Evolutionary conservation across 92 coral and sea anemone genomes (phyloP), one percentile per base, ranked within the genome.

Genomic region (Nematostella vectensis): DNA sequence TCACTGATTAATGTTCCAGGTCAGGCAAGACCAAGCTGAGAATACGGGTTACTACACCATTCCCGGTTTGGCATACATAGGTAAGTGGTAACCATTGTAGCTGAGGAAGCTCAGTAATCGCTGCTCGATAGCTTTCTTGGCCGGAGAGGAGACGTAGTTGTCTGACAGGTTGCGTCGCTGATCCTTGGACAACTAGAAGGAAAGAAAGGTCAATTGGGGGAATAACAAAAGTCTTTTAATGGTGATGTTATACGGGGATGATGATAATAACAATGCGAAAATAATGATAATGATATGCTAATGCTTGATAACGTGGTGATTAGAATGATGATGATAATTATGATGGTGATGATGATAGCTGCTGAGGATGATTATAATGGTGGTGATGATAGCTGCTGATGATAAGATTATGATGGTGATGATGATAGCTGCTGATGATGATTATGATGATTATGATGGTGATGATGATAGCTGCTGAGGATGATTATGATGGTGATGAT

Each of bases 51-150:
- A 33, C 76, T 76, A 84, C 55, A 84, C 88, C 88, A 88, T 80
- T 25, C 95, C 98, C 9, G 95, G 98, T 57, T 74, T 91, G 42
- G 95, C 93, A 69, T 87, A 87, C 98, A 91, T 91, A 27, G 98
- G 81, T 45, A 91, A 49, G 71, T 91, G 98, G 56, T 88, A 72
- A 0, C 89, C 65, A 45, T 91, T 91, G 85, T 91, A 91, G 59
- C 60, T 75, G 13, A 91, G 79, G 66, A 87, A 91, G 77, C 95
- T 88, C 48, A 91, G 58, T 59, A 87, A 51, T n/a, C 96, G 79
- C 55, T 78, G 86, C 33, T 91, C 98, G 43, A 91, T 82, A 48
- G 78, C 72, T 36, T 78, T 91, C 69, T 61, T 82, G 40, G 89
- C 98, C 0, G 96, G 67, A 11, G 98, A 87, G 4, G 95, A 80